Evolutionary conservation across 2,888 invertebrate genomes (phyloP).

Genomic region (Stegana nigrithorax): DNA sequence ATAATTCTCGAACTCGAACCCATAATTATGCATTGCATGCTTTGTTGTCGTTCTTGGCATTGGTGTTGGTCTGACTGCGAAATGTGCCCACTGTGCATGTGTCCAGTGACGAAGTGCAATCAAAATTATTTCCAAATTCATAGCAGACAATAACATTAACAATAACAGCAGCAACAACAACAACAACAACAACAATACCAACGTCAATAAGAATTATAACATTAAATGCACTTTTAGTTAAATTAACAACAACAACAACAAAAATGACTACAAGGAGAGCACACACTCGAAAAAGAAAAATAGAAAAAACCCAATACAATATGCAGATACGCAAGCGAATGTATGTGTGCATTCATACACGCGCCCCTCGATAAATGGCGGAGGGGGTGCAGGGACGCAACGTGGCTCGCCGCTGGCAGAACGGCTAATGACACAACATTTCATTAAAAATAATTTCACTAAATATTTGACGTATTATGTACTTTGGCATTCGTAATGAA

Average conservation of each 20-base stretch:
- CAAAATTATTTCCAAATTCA: background rate
- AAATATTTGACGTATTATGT: constrained; percentile 58
- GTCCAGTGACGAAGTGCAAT: background rate
- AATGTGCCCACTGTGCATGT: constrained; percentile 23
- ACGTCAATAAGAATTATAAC: constrained; percentile 44
- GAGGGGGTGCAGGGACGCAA: background rate
- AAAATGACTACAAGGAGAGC: background rate
- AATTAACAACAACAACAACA: constrained; percentile 45
- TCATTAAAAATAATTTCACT: constrained; percentile 60
- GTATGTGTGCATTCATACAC: constrained; percentile 21
- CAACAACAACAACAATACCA: constrained; percentile 11
- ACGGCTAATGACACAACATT: constrained; percentile 58
- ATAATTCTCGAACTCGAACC: too few relatives aligned
- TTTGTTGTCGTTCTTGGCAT: constrained; percentile 9
- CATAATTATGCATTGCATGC: constrained; percentile 35
- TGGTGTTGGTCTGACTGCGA: constrained; percentile 22
- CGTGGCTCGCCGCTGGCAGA: constrained; percentile 21
- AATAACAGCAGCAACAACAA: constrained; percentile 38
- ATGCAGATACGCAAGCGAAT: background rate
- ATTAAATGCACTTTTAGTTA: constrained; percentile 58
- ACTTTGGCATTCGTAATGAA: constrained; percentile 57
- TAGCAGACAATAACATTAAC: constrained; percentile 42
- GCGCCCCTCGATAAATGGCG: constrained; percentile 33
- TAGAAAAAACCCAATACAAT: background rate
- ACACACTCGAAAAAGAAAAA: background rate